Percentiles rank a stretch among this genome's conserved stretches.
These are phyloP conservation scores for Helarctos malayanus DNA, from an alignment of 2,797 vertebrate genomes.

Conservation along the genomic window DNA sequence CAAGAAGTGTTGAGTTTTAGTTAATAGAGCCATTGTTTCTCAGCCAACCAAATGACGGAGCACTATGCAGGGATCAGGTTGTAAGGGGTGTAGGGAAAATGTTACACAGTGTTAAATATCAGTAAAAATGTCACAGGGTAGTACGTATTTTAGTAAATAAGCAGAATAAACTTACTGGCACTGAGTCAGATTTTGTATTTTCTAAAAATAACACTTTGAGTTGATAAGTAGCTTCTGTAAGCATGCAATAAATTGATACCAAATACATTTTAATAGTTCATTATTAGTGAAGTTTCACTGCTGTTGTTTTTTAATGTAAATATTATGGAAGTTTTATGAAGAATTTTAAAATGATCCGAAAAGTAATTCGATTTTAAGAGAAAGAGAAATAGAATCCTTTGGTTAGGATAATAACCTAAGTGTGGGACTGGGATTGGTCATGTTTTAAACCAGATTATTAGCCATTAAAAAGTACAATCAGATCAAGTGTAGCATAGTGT, in stretches of 20 bases:
- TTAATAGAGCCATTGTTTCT: slow-evolving; percentile 2
- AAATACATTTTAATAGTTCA: slow-evolving; percentile 49
- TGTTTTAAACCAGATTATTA: not conserved
- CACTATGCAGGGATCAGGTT: too few species aligned
- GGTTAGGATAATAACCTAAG: not conserved
- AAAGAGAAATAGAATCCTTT: not conserved
- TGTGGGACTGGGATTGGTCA: not conserved
- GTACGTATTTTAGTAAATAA: slow-evolving; percentile 4
- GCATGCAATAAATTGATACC: not conserved
- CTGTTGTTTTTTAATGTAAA: slow-evolving; percentile 37
- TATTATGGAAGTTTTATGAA: not conserved
- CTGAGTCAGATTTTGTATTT: slow-evolving; percentile 47
- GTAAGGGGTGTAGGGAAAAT: not conserved
- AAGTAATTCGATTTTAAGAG: slow-evolving; percentile 50
- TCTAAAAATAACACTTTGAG: slow-evolving; percentile 47
- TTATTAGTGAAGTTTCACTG: not conserved
- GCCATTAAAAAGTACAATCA: not conserved
- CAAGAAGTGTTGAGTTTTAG: not conserved
- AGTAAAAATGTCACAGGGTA: not conserved
- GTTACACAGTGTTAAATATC: not conserved
- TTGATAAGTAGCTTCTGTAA: slow-evolving; percentile 54
- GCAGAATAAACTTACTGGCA: not conserved
- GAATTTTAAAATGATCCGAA: slow-evolving; percentile 30
- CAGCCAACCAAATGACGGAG: not conserved
- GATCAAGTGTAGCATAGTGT: not conserved